These are phyloP conservation scores for Anagyrus pseudococci DNA, from an alignment of 2,888 invertebrate species.

Conservation along the genomic window DNA sequence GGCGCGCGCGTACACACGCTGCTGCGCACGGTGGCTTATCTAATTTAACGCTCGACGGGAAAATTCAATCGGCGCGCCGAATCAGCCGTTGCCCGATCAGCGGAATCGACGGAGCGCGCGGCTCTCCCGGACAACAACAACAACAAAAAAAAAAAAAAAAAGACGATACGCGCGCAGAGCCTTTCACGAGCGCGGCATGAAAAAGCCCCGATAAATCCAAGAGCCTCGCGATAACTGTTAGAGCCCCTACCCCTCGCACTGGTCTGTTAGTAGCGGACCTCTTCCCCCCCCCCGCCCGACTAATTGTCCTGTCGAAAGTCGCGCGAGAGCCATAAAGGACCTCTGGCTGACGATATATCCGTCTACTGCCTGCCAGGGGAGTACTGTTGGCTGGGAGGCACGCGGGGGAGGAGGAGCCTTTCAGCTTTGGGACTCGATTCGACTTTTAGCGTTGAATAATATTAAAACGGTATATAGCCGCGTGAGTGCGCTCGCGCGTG, in stretches of 20 bases:
- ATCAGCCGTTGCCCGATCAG: not conserved
- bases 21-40: not conserved
- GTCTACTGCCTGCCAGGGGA: too few species aligned
- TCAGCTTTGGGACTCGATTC: conserved; percentile 5
- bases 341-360: too few species aligned
- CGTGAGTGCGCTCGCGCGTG: not conserved
- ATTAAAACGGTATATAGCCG: conserved; percentile 27
- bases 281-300: conserved; percentile 10
- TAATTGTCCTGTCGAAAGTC: conserved; percentile 33
- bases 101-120: too few species aligned
- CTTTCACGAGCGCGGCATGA: not conserved
- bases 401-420: not conserved
- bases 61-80: conserved; percentile 20
- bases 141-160: not conserved
- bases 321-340: not conserved
- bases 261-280: too few species aligned
- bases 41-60: conserved; percentile 25
- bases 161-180: not conserved
- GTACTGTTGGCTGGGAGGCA: not conserved
- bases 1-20: not conserved
- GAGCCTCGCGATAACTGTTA: conserved; percentile 17
- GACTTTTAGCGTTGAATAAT: conserved; percentile 23
- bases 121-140: too few species aligned
- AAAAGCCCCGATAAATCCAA: not conserved
- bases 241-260: too few species aligned